Evolutionary conservation across 2,797 vertebrate species (phyloP).

Genomic region (Sciurus vulgaris): DNA sequence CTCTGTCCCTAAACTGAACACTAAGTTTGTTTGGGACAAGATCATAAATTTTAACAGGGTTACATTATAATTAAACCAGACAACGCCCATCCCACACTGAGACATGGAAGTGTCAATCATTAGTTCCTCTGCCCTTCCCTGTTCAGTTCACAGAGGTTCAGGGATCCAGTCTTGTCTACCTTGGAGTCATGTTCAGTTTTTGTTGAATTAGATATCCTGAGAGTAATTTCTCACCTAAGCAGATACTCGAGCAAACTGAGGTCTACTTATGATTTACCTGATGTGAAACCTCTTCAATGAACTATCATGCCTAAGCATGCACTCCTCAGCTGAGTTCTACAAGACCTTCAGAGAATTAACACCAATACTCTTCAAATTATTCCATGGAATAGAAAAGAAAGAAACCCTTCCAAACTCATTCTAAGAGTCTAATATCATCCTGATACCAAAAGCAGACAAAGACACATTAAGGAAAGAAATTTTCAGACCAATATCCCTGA

Average conservation of each 20-base stretch:
- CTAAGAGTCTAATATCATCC: too few species aligned
- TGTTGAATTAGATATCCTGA: background rate
- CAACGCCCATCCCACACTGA: background rate
- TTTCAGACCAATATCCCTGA: too few species aligned
- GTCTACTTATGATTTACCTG: background rate
- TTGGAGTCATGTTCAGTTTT: background rate
- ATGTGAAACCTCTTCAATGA: background rate
- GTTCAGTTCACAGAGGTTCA: background rate
- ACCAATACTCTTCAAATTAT: too few species aligned
- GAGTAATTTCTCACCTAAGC: background rate
- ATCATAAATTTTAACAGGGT: background rate
- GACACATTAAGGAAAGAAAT: too few species aligned
- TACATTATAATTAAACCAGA: background rate
- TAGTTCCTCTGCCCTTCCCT: background rate
- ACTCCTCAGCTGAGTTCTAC: too few species aligned
- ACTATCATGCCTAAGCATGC: background rate
- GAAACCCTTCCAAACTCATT: too few species aligned
- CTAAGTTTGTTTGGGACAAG: background rate
- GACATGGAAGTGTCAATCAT: background rate
- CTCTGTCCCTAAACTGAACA: background rate
- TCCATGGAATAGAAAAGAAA: too few species aligned
- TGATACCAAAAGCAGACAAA: too few species aligned
- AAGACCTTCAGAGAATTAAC: too few species aligned
- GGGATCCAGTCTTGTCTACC: background rate
- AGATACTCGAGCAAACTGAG: background rate